Evolutionary conservation across 2,113 vertebrate genomes (phyloP).

Genomic region (Archocentrus centrarchus): DNA sequence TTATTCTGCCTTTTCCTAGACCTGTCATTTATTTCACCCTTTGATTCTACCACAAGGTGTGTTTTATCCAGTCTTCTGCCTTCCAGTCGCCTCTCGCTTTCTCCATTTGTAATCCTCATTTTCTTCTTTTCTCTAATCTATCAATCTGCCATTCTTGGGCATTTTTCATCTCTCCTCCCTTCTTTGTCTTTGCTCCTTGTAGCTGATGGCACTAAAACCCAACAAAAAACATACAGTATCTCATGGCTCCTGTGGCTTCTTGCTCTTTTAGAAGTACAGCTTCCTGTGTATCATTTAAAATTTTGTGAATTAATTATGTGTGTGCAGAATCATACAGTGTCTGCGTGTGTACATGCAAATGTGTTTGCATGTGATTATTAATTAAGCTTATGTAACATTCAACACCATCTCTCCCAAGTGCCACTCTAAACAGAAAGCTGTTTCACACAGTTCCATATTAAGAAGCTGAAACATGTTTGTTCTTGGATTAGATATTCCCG

Average conservation of each 20-base stretch:
- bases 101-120: slow-evolving; percentile 6
- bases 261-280: slow-evolving; percentile 46
- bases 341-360: background rate
- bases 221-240: background rate
- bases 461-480: slow-evolving; percentile 20
- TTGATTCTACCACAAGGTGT: background rate
- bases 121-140: slow-evolving; percentile 13
- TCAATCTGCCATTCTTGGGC: slow-evolving; percentile 1
- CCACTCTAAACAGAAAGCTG: slow-evolving; percentile 26
- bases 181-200: slow-evolving; percentile 1
- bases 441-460: slow-evolving; percentile 26
- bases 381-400: slow-evolving; percentile 49
- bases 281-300: slow-evolving; percentile 36
- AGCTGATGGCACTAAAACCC: slow-evolving; percentile 31
- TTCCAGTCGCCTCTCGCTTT: background rate
- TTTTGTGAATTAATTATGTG: slow-evolving; percentile 55
- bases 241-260: slow-evolving; percentile 18
- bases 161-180: background rate
- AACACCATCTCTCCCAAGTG: slow-evolving; percentile 7
- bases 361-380: slow-evolving; percentile 19
- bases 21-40: slow-evolving; percentile 4
- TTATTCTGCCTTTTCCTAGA: background rate
- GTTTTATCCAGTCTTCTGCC: background rate
- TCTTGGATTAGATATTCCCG: slow-evolving; percentile 25
- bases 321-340: slow-evolving; percentile 6